Evolutionary conservation across 1,140 invertebrate species (phyloP).

Genomic region (Caenorhabditis latens): DNA sequence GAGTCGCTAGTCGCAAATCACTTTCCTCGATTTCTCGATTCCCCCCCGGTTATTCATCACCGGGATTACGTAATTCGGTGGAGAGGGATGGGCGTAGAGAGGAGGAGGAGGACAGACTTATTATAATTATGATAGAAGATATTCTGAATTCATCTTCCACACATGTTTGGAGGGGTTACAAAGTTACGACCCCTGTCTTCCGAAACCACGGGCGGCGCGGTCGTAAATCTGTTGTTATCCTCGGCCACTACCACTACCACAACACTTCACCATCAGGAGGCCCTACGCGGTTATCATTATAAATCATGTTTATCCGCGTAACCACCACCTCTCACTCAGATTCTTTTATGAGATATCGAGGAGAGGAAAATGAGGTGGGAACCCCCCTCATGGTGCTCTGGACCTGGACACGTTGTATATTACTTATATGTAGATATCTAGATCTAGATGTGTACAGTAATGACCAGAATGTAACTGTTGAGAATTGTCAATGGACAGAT

Average conservation of each 20-base stretch:
- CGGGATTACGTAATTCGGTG: slow-evolving; percentile 1
- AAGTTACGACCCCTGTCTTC: slow-evolving; percentile 24
- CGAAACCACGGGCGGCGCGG: neutral
- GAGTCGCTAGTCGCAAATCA: slow-evolving; percentile 40
- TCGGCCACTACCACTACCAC: neutral
- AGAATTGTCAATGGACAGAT: no score
- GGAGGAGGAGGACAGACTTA: neutral
- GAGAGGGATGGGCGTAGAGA: neutral
- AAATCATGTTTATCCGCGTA: slow-evolving; percentile 19
- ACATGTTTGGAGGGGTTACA: neutral
- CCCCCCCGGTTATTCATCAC: neutral
- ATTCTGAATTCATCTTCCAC: slow-evolving; percentile 13
- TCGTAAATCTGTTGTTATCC: slow-evolving; percentile 39
- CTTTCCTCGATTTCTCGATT: neutral
- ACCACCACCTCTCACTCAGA: neutral
- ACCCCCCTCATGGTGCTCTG: neutral
- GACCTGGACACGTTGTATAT: no score
- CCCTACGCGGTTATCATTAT: neutral
- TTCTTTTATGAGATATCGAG: neutral
- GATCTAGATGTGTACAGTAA: no score
- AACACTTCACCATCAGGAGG: no score
- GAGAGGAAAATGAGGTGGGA: neutral
- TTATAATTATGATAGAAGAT: neutral
- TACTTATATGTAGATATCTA: no score
- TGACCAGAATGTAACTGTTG: no score